phyloP scores from a whole-genome alignment of 2,797 vertebrate genomes.

The Naso thynnoides region DNA sequence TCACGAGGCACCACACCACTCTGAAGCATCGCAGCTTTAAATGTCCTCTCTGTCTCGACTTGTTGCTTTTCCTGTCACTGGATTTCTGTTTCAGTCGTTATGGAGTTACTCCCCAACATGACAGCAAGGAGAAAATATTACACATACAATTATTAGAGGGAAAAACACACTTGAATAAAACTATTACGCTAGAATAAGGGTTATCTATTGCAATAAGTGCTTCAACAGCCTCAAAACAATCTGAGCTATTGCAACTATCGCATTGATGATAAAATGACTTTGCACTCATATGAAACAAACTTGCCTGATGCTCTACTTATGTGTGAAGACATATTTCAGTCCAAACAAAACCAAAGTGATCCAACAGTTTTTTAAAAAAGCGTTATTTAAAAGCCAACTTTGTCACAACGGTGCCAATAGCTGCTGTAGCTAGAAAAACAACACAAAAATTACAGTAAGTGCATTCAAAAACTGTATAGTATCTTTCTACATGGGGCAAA shows the following conservation, averaged over 20 bases:
- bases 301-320: too few relatives aligned
- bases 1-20: slow-evolving; percentile 3
- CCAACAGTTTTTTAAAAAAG: too few relatives aligned
- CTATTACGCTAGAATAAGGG: not conserved
- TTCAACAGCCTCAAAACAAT: not conserved
- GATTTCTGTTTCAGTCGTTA: slow-evolving; percentile 26
- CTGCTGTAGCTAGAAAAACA: too few relatives aligned
- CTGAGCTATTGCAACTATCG: not conserved
- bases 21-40: slow-evolving; percentile 17
- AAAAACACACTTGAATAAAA: not conserved
- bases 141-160: not conserved
- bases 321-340: too few relatives aligned
- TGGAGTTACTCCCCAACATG: not conserved
- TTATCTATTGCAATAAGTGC: not conserved
- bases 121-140: not conserved
- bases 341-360: too few relatives aligned
- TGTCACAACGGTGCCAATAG: too few relatives aligned
- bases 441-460: too few relatives aligned
- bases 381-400: too few relatives aligned
- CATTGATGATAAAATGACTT: not conserved
- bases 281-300: too few relatives aligned
- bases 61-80: slow-evolving; percentile 35
- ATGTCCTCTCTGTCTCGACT: slow-evolving; percentile 11
- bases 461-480: too few relatives aligned
- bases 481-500: too few relatives aligned